Evolutionary conservation across 2,113 vertebrate genomes (phyloP).

Genomic region (Scomber japonicus): DNA sequence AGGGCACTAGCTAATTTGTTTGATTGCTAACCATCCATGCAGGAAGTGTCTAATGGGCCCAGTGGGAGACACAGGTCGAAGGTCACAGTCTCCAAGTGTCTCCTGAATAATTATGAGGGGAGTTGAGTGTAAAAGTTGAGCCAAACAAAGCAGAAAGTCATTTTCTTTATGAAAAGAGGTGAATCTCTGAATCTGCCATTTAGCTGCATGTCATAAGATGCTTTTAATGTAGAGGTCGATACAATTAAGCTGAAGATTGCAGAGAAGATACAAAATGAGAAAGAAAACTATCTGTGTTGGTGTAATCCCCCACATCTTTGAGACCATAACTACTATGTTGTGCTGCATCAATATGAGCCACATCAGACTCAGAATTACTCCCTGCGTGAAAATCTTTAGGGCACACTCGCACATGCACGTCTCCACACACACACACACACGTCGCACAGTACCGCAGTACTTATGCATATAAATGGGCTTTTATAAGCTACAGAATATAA

Average conservation of each 20-base stretch:
- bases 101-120: slow-evolving; percentile 15
- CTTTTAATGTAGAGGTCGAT: background rate
- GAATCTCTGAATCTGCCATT: slow-evolving; percentile 9
- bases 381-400: background rate
- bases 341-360: slow-evolving; percentile 26
- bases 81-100: slow-evolving; percentile 42
- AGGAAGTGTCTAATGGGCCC: slow-evolving; percentile 78
- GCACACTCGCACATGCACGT: too few relatives aligned
- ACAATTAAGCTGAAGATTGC: background rate
- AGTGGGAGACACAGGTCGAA: slow-evolving; percentile 57
- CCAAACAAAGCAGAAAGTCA: slow-evolving; percentile 9
- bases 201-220: background rate
- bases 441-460: background rate
- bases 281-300: too few relatives aligned
- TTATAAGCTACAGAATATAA: slow-evolving; percentile 58
- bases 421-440: slow-evolving; percentile 3
- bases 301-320: too few relatives aligned
- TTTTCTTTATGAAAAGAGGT: slow-evolving; percentile 2
- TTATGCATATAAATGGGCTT: slow-evolving; percentile 56
- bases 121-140: background rate
- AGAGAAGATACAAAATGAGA: too few relatives aligned
- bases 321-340: too few relatives aligned
- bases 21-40: slow-evolving; percentile 52
- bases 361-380: slow-evolving; percentile 25
- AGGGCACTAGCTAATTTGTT: slow-evolving; percentile 42